These are phyloP conservation scores for Clusia tigrina DNA, from an alignment of 2,888 invertebrate species.

Conservation along the genomic window DNA sequence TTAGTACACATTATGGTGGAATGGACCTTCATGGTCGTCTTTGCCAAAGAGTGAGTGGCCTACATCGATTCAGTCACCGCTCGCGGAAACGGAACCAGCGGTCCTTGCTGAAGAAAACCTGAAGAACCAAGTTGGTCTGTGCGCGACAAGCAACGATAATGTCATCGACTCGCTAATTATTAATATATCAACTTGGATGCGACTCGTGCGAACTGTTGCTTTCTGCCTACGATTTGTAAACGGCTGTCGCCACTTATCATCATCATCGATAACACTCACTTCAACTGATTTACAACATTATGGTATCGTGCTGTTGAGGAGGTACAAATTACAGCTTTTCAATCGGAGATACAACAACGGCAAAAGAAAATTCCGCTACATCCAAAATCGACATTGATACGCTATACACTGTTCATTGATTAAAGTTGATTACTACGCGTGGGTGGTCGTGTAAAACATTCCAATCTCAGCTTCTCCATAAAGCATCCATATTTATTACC, in stretches of 20 bases:
- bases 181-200: constrained; percentile 19
- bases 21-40: constrained; percentile 31
- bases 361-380: constrained; percentile 1
- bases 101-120: constrained; percentile 6
- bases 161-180: constrained; percentile 2
- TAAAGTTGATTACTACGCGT: too few species aligned
- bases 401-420: neutral
- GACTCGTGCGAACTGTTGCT: neutral
- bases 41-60: constrained; percentile 16
- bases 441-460: too few species aligned
- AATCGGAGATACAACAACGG: too few species aligned
- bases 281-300: neutral
- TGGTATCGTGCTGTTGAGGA: too few species aligned
- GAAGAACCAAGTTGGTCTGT: neutral
- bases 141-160: neutral
- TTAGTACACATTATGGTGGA: constrained; percentile 34
- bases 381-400: neutral
- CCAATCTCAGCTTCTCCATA: too few species aligned
- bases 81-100: neutral
- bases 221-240: too few species aligned
- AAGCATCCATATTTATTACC: constrained; percentile 23
- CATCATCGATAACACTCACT: too few species aligned
- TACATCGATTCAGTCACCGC: neutral
- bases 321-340: too few species aligned
- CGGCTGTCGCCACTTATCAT: too few species aligned